Conservation (phyloP, 2,888 invertebrate genomes). For the Anorthoa munda region DNA sequence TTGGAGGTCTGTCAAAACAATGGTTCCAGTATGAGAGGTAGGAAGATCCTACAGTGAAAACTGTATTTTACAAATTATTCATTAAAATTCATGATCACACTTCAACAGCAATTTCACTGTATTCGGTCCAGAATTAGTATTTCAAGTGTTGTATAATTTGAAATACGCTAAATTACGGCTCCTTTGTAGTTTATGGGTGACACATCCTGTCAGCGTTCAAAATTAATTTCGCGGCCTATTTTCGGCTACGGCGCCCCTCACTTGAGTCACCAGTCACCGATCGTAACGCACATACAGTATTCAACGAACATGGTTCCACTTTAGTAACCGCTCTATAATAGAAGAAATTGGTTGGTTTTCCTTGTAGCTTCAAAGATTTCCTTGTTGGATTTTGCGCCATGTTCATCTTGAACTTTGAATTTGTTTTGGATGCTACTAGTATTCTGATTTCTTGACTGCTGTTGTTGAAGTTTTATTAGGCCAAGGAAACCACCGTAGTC, state of each 20-base stretch:
- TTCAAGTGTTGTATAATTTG: neutral
- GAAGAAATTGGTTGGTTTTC: neutral
- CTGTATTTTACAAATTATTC: neutral
- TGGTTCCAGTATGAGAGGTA: neutral
- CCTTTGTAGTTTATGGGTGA: conserved; percentile 40
- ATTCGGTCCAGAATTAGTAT: neutral
- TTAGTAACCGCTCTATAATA: conserved; percentile 4
- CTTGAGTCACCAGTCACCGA: conserved; percentile 43
- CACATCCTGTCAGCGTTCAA: conserved; percentile 56
- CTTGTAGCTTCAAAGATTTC: neutral
- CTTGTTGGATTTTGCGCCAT: neutral
- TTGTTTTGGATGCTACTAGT: neutral
- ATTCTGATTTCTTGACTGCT: neutral
- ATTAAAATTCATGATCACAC: neutral
- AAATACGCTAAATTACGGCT: conserved; percentile 20
- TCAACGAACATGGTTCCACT: conserved; percentile 7
- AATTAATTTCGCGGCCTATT: conserved; percentile 58
- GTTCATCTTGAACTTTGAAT: neutral
- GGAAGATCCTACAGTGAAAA: neutral
- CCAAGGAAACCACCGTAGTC: too few species aligned
- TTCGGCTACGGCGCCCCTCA: conserved; percentile 53
- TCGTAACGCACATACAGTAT: conserved; percentile 23
- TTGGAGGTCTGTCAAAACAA: neutral
- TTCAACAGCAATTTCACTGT: neutral
- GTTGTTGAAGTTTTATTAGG: neutral